A percentile compares a stretch with the other conserved stretches of the same genome.
These are phyloP conservation scores for Telenomus remus DNA, from an alignment of 1,140 invertebrate species.

Conservation along the genomic window DNA sequence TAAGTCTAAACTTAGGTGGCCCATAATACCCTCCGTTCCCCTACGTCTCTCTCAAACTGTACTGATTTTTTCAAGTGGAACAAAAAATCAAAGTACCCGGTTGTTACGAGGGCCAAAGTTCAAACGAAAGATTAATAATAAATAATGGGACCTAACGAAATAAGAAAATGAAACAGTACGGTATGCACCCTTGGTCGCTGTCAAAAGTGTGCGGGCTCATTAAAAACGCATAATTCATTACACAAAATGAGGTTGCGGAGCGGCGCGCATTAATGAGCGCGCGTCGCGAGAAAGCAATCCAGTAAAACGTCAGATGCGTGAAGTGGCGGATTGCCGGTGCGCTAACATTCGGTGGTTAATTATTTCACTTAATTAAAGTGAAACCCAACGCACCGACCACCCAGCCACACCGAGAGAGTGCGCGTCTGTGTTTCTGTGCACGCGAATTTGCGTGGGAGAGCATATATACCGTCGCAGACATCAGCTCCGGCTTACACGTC, in stretches of 20 bases:
- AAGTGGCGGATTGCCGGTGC: constrained; percentile 54
- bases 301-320: constrained; percentile 52
- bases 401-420: neutral
- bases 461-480: constrained; percentile 2
- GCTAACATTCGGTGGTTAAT: constrained; percentile 57
- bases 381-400: constrained; percentile 50
- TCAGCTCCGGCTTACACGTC: constrained; percentile 31
- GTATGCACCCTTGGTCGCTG: constrained; percentile 8
- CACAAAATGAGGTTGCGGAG: constrained; percentile 46
- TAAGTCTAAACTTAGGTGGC: too few relatives aligned
- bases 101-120: neutral
- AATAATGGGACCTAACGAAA: neutral
- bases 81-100: constrained; percentile 21
- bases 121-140: constrained; percentile 5
- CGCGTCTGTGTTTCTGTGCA: constrained; percentile 1
- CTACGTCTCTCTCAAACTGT: too few relatives aligned
- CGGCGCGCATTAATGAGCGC: constrained; percentile 47
- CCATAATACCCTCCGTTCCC: too few relatives aligned
- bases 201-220: constrained; percentile 45
- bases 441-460: constrained; percentile 21
- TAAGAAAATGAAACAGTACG: neutral
- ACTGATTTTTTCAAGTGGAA: too few relatives aligned
- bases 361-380: constrained; percentile 60
- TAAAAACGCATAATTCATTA: constrained; percentile 57
- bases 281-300: constrained; percentile 46